Conservation (phyloP, 2,113 vertebrate genomes). For the Ptyas mucosa region DNA sequence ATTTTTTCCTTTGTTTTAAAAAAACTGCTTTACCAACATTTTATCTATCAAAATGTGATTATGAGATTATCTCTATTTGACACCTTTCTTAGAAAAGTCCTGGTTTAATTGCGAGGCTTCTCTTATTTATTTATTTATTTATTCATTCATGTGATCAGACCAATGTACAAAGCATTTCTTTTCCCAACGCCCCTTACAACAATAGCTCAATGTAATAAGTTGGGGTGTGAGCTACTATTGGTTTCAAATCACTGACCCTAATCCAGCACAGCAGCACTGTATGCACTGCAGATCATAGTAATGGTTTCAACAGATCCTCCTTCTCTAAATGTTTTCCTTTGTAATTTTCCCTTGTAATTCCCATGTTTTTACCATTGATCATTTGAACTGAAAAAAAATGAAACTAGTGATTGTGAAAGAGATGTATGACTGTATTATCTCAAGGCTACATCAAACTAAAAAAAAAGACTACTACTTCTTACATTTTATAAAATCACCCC, state of each 20-base stretch:
- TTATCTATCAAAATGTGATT: not conserved
- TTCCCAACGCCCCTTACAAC: no score
- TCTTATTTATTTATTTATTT: not conserved
- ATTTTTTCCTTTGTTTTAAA: not conserved
- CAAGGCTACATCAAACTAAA: not conserved
- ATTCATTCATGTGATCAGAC: no score
- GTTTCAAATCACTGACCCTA: no score
- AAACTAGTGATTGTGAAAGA: not conserved
- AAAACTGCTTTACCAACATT: not conserved
- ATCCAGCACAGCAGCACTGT: no score
- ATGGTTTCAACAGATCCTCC: no score
- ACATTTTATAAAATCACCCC: not conserved
- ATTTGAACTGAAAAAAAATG: not conserved
- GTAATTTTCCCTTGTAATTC: not conserved
- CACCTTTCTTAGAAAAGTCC: not conserved
- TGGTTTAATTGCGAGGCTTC: not conserved
- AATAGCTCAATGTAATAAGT: no score
- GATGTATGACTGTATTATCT: not conserved
- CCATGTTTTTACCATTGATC: not conserved
- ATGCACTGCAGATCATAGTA: no score
- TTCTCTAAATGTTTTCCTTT: no score
- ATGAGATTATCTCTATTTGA: not conserved
- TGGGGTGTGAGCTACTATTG: no score
- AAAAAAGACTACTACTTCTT: not conserved
- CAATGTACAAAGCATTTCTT: no score